phyloP scores from a whole-genome alignment of 2,113 vertebrate genomes.

The Perca fluviatilis region DNA sequence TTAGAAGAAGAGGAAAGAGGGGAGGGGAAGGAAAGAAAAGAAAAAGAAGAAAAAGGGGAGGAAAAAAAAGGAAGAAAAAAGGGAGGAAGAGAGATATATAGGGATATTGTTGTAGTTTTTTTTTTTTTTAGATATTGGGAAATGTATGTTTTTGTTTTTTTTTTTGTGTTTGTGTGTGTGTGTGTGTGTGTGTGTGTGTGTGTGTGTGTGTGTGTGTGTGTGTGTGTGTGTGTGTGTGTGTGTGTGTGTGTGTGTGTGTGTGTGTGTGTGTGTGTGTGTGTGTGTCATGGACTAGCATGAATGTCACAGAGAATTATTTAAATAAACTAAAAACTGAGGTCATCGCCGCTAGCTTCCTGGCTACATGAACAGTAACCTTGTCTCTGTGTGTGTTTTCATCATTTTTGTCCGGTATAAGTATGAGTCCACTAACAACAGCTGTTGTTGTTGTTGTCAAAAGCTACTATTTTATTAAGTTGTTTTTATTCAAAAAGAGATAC shows the following conservation, averaged over 20 bases:
- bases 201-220: no score
- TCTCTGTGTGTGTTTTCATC: constrained; percentile 32
- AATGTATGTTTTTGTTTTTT: no score
- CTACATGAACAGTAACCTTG: constrained; percentile 49
- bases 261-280: constrained; percentile 9
- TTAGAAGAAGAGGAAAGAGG: no score
- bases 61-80: no score
- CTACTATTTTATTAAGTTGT: background rate
- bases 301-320: constrained; percentile 66
- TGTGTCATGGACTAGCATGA: constrained; percentile 41
- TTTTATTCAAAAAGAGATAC: background rate
- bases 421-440: background rate
- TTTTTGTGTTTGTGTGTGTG: no score
- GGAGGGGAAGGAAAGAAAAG: no score
- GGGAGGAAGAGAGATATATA: no score
- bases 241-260: constrained; percentile 5
- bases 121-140: no score
- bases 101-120: no score
- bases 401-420: constrained; percentile 1
- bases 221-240: no score
- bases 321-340: constrained; percentile 64
- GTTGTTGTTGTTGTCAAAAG: background rate
- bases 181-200: no score
- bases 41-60: no score
- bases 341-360: constrained; percentile 41